Evolutionary conservation across 2,888 invertebrate genomes (phyloP).

Genomic region (Diploptera punctata): DNA sequence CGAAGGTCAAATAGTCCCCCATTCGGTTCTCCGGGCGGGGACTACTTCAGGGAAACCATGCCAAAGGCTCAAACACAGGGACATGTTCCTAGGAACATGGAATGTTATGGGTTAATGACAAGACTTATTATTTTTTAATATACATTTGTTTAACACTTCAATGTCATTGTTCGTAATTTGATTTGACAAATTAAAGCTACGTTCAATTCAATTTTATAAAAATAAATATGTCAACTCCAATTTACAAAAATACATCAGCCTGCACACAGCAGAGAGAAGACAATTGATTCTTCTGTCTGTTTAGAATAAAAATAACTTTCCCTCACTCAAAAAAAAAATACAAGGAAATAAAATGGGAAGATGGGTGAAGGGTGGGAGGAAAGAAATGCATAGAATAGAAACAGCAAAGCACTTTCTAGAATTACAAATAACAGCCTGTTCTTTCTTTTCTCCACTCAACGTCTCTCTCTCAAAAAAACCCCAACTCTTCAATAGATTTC

Average conservation of each 20-base stretch:
- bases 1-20: too few relatives aligned
- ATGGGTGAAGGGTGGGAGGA: constrained; percentile 3
- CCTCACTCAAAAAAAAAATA: constrained; percentile 21
- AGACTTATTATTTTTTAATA: too few relatives aligned
- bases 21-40: too few relatives aligned
- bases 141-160: too few relatives aligned
- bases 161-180: too few relatives aligned
- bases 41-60: too few relatives aligned
- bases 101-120: too few relatives aligned
- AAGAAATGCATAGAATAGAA: constrained; percentile 25
- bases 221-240: constrained; percentile 6
- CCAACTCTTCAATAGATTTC: constrained; percentile 16
- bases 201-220: not conserved
- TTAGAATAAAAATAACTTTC: constrained; percentile 30
- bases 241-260: not conserved
- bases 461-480: not conserved
- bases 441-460: constrained; percentile 20
- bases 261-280: constrained; percentile 6
- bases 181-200: too few relatives aligned
- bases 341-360: constrained; percentile 12
- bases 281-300: constrained; percentile 26
- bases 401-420: constrained; percentile 37
- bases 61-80: too few relatives aligned
- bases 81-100: too few relatives aligned
- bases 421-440: constrained; percentile 34